Evolutionary conservation across 2,113 vertebrate genomes (phyloP), one percentile per base, ranked within the genome.

Genomic region (Asarcornis scutulata): DNA sequence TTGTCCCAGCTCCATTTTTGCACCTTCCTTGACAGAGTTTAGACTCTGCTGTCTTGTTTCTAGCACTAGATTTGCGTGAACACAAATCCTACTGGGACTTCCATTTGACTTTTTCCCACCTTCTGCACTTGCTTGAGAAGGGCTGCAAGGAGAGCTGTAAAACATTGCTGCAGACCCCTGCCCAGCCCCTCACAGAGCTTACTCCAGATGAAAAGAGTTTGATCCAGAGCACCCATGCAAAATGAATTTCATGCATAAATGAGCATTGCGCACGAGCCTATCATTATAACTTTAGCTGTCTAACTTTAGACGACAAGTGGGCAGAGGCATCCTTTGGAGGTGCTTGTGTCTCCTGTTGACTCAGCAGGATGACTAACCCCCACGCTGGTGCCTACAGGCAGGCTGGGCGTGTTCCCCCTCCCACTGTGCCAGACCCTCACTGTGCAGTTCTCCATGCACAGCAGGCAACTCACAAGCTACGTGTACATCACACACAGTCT

Each of bases 361-460:
- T 92, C 89, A 93, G 91, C 88, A 82, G 86, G 80, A 82, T 92
- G 89, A 93, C 83, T 93, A 95, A 95, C 53, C 38, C 59, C 84
- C 73, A 48, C 32, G 3, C 79, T 66, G 71, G 53, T 89, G 85
- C 82, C 85, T 83, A 31, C 75, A 85, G 38, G 55, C 74, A 89
- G 82, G 79, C 78, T 79, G 62, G 63, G 32, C 31, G 8, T 31
- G 38, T 67, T 95, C 16, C 72, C 74, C 68, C 75, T 93, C 90
- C 72, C 59, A 69, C 95, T 55, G 63, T 80, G 88, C 82, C 86
- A 80, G 63, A 73, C 67, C 71, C 78, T 76, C 92, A 31, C 78
- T 27, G 32, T 34, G 78, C 67, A 84, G 42, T n/a, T 85, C 63
- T 79, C 58, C 58, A 46, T 15, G 67, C 50, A 56, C 32, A 81